A percentile compares a stretch with the other conserved stretches of the same genome.
Conservation (phyloP, 2,113 vertebrate species). For the Ascaphus truei region DNA sequence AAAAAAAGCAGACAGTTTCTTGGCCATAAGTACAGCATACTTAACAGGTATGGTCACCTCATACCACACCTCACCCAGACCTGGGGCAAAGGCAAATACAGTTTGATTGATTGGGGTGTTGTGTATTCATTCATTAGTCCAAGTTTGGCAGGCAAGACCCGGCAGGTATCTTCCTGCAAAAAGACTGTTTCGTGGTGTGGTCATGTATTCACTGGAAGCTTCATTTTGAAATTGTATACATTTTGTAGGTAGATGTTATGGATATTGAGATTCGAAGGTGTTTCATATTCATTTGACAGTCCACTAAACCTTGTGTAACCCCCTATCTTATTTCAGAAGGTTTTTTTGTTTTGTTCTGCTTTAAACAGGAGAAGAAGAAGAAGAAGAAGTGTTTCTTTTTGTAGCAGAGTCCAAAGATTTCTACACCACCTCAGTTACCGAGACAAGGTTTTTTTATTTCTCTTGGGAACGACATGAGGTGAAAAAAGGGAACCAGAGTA, state of each 20-base stretch:
- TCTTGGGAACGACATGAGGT: constrained; percentile 24
- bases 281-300: constrained; percentile 52
- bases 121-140: constrained; percentile 74
- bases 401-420: too few relatives aligned
- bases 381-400: constrained; percentile 17
- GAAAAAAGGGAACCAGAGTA: constrained; percentile 24
- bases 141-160: constrained; percentile 70
- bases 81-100: constrained; percentile 65
- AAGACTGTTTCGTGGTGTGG: constrained; percentile 69
- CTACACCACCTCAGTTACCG: constrained; percentile 1
- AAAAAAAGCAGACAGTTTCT: constrained; percentile 58
- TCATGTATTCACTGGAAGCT: constrained; percentile 68
- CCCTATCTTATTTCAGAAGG: not conserved
- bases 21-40: constrained; percentile 50
- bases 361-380: not conserved
- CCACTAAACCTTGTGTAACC: constrained; percentile 35
- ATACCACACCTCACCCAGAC: constrained; percentile 70
- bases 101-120: constrained; percentile 68
- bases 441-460: constrained; percentile 31
- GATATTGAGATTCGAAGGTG: constrained; percentile 56
- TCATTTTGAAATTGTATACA: constrained; percentile 75
- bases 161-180: constrained; percentile 73
- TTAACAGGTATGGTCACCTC: constrained; percentile 68
- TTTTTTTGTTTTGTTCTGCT: not conserved
- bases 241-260: constrained; percentile 68